Evolutionary conservation across 2,797 vertebrate species (phyloP), one percentile per base, ranked within the genome.

Genomic region (Acanthiza pusilla): DNA sequence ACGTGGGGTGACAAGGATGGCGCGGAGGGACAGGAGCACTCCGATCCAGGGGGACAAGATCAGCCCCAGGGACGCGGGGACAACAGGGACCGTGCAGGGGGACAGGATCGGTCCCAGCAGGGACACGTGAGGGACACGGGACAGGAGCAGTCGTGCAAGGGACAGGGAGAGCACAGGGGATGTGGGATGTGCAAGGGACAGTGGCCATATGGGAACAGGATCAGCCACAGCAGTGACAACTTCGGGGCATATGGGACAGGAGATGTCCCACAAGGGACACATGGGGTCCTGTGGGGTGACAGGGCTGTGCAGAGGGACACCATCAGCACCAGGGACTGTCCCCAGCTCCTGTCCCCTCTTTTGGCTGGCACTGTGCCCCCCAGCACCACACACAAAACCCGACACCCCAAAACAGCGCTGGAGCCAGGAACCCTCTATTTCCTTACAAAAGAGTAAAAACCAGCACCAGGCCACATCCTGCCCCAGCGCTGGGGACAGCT

Each of bases 381-480:
- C 27, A 29, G 13, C 32, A 47, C 19, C 10, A 1, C 66, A 20
- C 42, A 2, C 2, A 7, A 65, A 88, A 21, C 20, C 40, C 1
- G 0, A 48, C 54, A 77, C 10, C 58, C 25, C 81, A 23, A 5
- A 45, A 5, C 63, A 72, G 48, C 2, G 0, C 36, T 43, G 45
- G 34, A 75, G 30, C 16, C 26, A 40, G 30, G 53, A 93, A 36
- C 9, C 2, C 23, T 94, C 36, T 89, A 90, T 96, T 93, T 94
- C 48, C 10, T 62, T 79, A 91, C 17, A 85, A 85, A 91, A 94
- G 13, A 48, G 11, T 93, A 58, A 94, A 94, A 94, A 66, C 16
- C 85, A 89, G 82, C 29, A 23, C 51, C 0, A 1, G 50, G 42
- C 3, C 29, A 57, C 54, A 27, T 14, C 58, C 26, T 4, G 3